Evolutionary conservation across 2,113 vertebrate species (phyloP), one percentile per base, ranked within the genome.

Genomic region (Lamprotornis superbus): DNA sequence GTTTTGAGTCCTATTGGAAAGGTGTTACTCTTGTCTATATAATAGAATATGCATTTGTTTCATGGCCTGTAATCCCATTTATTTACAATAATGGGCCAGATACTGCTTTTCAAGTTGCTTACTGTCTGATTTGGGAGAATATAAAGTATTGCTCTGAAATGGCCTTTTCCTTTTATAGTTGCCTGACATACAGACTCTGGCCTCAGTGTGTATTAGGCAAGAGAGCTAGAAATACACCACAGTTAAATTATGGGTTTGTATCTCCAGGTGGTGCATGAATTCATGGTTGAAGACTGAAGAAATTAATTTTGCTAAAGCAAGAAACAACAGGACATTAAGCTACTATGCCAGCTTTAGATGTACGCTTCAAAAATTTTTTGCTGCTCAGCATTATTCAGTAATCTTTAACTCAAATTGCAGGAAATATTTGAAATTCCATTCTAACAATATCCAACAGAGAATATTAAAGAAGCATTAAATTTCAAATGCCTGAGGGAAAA

Each of bases 401-500:
- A 97, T 97, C 94, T 96, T 96, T 96, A 96, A 96, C 95, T 96
- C 91, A 96, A 95, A 96, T 97, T 97, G 92, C 92, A 97, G 96
- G 94, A 97, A 97, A 97, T 98, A 96, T 92, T 97, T 98, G 90
- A 97, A 97, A 97, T 97, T 94, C 89, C 90, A 94, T 97, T 97
- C 81, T 97, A 95, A 97, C 92, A 97, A 96, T 93, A 95, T 97
- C 93, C 95, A 97, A 89, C 91, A 96, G 95, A 94, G 95, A 97
- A 96, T 96, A 97, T 96, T 97, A 96, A 97, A 97, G 92, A 80
- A 97, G 91, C 69, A 88, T 97, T 97, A 96, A 94, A 77, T 97
- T 98, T 98, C 95, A 96, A 69, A 96, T 97, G 77, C 86, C 82
- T 97, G 83, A 97, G 96, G 94, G 83, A 89, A 87, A 97, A 82